These are phyloP conservation scores for Rhopalosiphum padi DNA, from an alignment of 1,140 invertebrate species.

Conservation along the genomic window DNA sequence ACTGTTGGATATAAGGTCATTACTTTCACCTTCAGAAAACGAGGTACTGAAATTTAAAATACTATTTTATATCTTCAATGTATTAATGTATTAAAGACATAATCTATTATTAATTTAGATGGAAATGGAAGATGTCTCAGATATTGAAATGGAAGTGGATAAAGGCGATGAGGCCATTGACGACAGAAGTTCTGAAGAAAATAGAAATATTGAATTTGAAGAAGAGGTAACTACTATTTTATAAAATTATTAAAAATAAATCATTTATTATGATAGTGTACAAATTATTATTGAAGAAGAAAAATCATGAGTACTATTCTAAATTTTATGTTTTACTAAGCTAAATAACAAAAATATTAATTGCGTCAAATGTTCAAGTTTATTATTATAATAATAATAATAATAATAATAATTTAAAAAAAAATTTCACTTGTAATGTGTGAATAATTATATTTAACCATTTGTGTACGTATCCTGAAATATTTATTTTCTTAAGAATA, in stretches of 20 bases:
- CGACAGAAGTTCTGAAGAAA: not conserved
- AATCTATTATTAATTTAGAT: conserved; percentile 28
- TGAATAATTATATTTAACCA: not conserved
- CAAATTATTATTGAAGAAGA: not conserved
- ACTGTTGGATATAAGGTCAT: conserved; percentile 77
- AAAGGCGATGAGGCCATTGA: conserved; percentile 14
- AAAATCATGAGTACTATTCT: not conserved
- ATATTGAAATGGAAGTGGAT: conserved; percentile 47
- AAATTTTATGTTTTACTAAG: not conserved
- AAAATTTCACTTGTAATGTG: not conserved
- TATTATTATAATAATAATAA: not conserved
- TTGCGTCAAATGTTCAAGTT: not conserved
- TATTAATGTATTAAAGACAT: not conserved
- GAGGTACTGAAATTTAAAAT: conserved; percentile 66
- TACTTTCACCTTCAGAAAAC: conserved; percentile 77
- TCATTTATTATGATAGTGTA: not conserved
- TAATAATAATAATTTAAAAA: not conserved
- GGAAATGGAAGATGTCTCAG: conserved; percentile 33
- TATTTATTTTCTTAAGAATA: not conserved
- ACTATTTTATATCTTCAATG: not conserved
- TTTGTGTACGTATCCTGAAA: not conserved
- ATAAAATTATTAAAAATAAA: not conserved
- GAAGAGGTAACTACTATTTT: conserved; percentile 45
- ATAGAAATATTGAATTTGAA: conserved; percentile 42
- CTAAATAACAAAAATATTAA: not conserved